Percentiles rank a stretch among this genome's conserved stretches.
Evolutionary conservation across 2,113 vertebrate genomes (phyloP).

Genomic region (Alosa alosa): DNA sequence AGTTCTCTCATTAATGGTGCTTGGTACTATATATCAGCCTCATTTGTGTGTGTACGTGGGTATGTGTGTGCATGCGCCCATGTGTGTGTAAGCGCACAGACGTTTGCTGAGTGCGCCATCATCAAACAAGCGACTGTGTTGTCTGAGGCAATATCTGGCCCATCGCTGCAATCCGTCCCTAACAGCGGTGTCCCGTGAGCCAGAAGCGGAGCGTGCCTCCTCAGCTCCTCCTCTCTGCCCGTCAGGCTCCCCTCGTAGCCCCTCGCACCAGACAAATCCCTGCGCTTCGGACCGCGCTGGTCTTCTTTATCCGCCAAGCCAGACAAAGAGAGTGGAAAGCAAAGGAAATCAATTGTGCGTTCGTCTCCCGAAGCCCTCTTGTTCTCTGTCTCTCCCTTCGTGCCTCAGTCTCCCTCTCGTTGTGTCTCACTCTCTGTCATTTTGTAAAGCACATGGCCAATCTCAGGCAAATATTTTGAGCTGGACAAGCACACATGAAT

Average conservation of each 20-base stretch:
- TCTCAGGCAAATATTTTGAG: not conserved
- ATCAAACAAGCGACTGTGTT: not conserved
- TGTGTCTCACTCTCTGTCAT: not conserved
- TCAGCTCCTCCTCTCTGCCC: not conserved
- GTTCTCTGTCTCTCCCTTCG: not conserved
- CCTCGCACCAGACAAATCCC: not conserved
- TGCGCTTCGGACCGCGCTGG: not conserved
- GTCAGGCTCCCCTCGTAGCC: not conserved
- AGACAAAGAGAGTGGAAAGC: too few species aligned
- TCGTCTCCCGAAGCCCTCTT: not conserved
- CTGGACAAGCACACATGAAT: not conserved
- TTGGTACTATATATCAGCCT: not conserved
- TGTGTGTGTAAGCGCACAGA: not conserved
- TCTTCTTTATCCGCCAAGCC: not conserved
- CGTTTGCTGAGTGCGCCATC: not conserved
- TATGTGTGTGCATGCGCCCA: not conserved
- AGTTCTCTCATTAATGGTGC: too few species aligned
- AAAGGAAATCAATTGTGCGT: not conserved
- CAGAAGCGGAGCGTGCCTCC: not conserved
- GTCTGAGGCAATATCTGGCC: constrained; percentile 12
- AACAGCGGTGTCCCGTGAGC: not conserved
- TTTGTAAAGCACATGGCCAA: not conserved
- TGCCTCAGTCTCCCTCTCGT: not conserved
- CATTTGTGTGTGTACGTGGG: not conserved
- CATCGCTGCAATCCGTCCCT: constrained; percentile 19